Base-by-base conservation (phyloP, 2,113 vertebrate genomes). In the Crotalus tigris region DNA sequence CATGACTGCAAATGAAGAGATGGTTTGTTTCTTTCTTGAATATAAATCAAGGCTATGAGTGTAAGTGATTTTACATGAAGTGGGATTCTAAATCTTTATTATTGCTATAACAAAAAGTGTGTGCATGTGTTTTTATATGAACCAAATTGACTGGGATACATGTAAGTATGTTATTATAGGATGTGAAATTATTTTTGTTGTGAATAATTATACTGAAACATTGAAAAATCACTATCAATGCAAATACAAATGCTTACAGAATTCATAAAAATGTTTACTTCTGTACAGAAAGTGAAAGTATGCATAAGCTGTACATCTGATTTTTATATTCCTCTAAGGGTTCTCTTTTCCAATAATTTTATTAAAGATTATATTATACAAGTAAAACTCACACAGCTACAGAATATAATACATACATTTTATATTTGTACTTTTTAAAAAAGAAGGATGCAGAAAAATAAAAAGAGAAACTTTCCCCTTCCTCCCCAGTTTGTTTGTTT, bases 61-160 rank as follows among this genome's bases (percentile, higher is more conserved):
- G 3, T n/a, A 87, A 92, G 44, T 51, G 26, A 21, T 61, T 85
- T 92, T 87, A 87, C 3, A 26, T 61, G 91, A 49, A 15, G 10
- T 59, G 54, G 91, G 54, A 86, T 59, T 93, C 94, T 89, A 92
- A 1, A 17, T 89, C 88, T 85, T 26, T 93, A 90, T 94, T 51
- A 51, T 29, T 87, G 23, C 61, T 94, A 44, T 93, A 26, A 85
- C 87, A 86, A 88, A 39, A 26, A 51, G 23, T 58, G 19, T 46
- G 46, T 54, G 26, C 23, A 5, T 57, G 7, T 85, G 8, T 44
- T 13, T 44, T 29, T 54, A 81, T 39, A 21, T 81, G 44, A 81
- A 44, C 75, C 75, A 81, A 81, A 81, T 81, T 90, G 4, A 23
- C 11, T 54, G 10, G 55, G 11, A 54, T 87, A 59, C 44, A 10